Evolutionary conservation across 2,797 vertebrate species (phyloP).

Genomic region (Poeciliopsis gracilis): DNA sequence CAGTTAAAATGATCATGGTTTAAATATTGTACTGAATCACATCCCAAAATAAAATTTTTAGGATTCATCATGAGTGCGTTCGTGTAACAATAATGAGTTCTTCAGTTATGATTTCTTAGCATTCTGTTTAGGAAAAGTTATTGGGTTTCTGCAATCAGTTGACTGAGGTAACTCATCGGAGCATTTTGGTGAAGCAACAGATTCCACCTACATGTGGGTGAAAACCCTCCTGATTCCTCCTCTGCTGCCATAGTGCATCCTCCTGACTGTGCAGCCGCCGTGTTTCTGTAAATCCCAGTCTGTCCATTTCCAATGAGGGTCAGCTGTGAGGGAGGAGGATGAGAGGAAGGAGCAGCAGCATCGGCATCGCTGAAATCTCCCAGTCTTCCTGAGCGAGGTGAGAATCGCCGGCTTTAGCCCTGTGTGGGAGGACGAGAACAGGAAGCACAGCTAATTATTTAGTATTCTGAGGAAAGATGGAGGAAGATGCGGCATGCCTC

Average conservation of each 20-base stretch:
- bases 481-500: conserved; percentile 18
- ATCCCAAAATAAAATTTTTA: not conserved
- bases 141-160: conserved; percentile 12
- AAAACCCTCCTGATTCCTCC: conserved; percentile 24
- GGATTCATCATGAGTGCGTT: not conserved
- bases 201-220: conserved; percentile 42
- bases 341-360: conserved; percentile 13
- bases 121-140: not conserved
- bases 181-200: conserved; percentile 24
- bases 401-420: conserved; percentile 34
- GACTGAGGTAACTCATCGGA: not conserved
- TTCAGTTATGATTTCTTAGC: not conserved
- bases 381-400: conserved; percentile 40
- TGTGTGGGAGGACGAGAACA: conserved; percentile 54
- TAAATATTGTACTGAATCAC: not conserved
- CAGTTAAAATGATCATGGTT: not conserved
- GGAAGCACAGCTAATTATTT: conserved; percentile 54
- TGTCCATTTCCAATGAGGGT: conserved; percentile 52
- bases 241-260: conserved; percentile 20
- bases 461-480: conserved; percentile 37
- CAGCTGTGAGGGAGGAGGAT: conserved; percentile 55
- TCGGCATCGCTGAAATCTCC: conserved; percentile 19
- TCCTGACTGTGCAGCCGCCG: conserved; percentile 33
- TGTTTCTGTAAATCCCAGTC: conserved; percentile 37
- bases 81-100: not conserved